A percentile compares a stretch with the other conserved stretches of the same genome.
These are phyloP conservation scores for Drosophila takahashii DNA, from an alignment of 1,140 invertebrate genomes.

Conservation along the genomic window DNA sequence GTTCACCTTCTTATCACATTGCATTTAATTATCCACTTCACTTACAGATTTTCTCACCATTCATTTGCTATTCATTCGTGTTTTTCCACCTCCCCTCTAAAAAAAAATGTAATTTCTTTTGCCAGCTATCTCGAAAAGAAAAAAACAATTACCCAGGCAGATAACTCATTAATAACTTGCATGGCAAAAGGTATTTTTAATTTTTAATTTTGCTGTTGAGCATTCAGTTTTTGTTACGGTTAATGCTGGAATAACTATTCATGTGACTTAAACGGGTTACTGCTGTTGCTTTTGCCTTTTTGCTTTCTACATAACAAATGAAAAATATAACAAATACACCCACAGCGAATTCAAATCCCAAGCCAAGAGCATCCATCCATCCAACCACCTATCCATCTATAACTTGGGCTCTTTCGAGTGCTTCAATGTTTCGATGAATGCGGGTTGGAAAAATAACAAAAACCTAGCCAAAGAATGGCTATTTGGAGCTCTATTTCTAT, in stretches of 20 bases:
- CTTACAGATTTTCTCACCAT: slow-evolving; percentile 34
- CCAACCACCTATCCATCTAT: slow-evolving; percentile 12
- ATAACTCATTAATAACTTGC: slow-evolving; percentile 53
- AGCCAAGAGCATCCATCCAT: slow-evolving; percentile 27
- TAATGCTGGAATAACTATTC: slow-evolving; percentile 54
- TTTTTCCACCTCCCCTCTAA: slow-evolving; percentile 8
- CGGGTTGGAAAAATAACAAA: slow-evolving; percentile 18
- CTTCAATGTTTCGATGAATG: slow-evolving; percentile 26
- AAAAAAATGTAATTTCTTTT: slow-evolving; percentile 6
- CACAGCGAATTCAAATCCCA: slow-evolving; percentile 21
- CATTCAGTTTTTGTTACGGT: slow-evolving; percentile 42
- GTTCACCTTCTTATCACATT: slow-evolving; percentile 37
- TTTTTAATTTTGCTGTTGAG: slow-evolving; percentile 32
- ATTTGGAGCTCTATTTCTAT: slow-evolving; percentile 31
- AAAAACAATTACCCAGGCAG: slow-evolving; percentile 39
- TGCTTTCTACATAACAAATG: slow-evolving; percentile 29
- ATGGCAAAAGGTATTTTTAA: slow-evolving; percentile 35
- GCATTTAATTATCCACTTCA: slow-evolving; percentile 33
- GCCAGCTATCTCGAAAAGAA: slow-evolving; percentile 11
- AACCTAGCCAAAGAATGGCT: slow-evolving; percentile 36
- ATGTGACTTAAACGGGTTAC: slow-evolving; percentile 49
- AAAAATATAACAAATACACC: slow-evolving; percentile 38
- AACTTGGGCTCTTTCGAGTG: slow-evolving; percentile 19
- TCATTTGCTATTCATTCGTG: slow-evolving; percentile 12
- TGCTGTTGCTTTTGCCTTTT: neutral